Evolutionary conservation across 2,113 vertebrate species (phyloP).

Genomic region (Meleagris gallopavo): DNA sequence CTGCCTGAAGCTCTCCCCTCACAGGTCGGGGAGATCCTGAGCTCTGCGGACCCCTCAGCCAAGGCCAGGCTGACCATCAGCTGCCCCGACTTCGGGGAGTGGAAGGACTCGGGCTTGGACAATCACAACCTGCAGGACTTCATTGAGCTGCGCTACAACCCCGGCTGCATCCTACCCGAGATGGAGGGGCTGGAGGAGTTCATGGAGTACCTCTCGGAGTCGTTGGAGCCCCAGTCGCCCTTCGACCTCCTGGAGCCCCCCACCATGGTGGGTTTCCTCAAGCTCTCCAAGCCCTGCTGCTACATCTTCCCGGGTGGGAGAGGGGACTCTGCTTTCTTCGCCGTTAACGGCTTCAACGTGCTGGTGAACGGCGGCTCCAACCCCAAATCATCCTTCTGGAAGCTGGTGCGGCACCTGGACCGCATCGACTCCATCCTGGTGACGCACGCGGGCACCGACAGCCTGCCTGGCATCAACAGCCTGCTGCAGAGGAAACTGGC

Average conservation of each 20-base stretch:
- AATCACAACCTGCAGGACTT: slow-evolving; percentile 81
- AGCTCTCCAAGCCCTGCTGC: slow-evolving; percentile 94
- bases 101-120: slow-evolving; percentile 78
- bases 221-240: slow-evolving; percentile 85
- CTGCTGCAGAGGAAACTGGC: slow-evolving; percentile 89
- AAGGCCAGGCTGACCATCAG: slow-evolving; percentile 85
- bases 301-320: slow-evolving; percentile 94
- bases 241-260: slow-evolving; percentile 94
- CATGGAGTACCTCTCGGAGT: slow-evolving; percentile 90
- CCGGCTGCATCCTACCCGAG: slow-evolving; percentile 72
- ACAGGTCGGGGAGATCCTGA: slow-evolving; percentile 85
- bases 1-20: not conserved
- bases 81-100: slow-evolving; percentile 84
- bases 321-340: slow-evolving; percentile 92
- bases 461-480: slow-evolving; percentile 91
- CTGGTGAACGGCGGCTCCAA: slow-evolving; percentile 93
- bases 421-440: slow-evolving; percentile 91
- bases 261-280: slow-evolving; percentile 89
- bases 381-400: slow-evolving; percentile 92
- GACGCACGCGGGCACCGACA: slow-evolving; percentile 89
- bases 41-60: slow-evolving; percentile 51
- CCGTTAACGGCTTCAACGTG: slow-evolving; percentile 93
- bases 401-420: slow-evolving; percentile 94
- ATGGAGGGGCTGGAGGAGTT: slow-evolving; percentile 94
- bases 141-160: slow-evolving; percentile 86